Evolutionary conservation across 2,797 vertebrate genomes (phyloP), one percentile per base, ranked within the genome.

Genomic region (Syndactyla subalaris): DNA sequence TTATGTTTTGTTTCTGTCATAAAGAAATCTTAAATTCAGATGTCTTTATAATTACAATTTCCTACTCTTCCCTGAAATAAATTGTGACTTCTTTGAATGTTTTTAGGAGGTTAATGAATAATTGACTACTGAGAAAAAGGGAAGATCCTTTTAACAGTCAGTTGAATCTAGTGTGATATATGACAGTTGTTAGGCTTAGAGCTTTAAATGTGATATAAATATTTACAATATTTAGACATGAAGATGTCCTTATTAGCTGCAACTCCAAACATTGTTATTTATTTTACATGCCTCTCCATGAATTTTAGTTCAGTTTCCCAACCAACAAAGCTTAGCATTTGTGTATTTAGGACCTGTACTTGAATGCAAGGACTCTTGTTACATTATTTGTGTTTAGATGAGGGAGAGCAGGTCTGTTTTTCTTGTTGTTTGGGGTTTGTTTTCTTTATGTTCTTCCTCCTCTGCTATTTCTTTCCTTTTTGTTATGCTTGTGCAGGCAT

Each of bases 51-150:
- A 75, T 71, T 87, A 59, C 5, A 57, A 49, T 86, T 90, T 88
- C 27, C 51, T 78, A 7, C 78, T 67, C 43, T 78, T 78, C 45
- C 36, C 79, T 66, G 58, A 75, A 92, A 93, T 81, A 88, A 95
- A 58, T 77, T 74, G 16, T 88, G 52, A 63, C 49, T 67, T 67
- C 52, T 91, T 85, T 1, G 26, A 93, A 55, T 78, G 39, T 83
- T 94, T 96, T 70, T 62, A 81, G 36, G 34, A 89, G 54, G 36
- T 72, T 85, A 68, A 85, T 92, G 54, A 95, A 88, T 94, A 80
- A 92, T 54, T 91, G 61, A 85, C 68, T 68, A 30, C 36, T 5
- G 13, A 77, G 54, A 57, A 81, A 76, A 85, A 51, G 32, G 13
- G 24, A 94, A 88, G 46, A 62, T 63, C 26, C 45, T 93, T 91